Conservation (phyloP, 2,797 vertebrate species). For the Channa striata region DNA sequence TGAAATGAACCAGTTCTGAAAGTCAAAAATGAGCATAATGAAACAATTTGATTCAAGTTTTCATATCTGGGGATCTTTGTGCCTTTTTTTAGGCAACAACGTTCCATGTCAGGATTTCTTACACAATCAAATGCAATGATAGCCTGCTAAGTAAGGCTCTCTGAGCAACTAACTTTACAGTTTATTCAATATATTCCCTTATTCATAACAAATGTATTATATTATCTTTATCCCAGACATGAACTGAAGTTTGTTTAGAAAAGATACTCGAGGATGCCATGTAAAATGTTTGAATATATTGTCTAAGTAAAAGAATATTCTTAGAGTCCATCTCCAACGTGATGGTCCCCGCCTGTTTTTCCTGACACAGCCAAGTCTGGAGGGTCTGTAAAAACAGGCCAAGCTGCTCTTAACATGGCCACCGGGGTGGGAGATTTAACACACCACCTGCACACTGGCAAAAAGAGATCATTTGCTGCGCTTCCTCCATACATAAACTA, state of each 20-base stretch:
- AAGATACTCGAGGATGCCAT: not conserved
- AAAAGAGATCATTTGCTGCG: conserved; percentile 73
- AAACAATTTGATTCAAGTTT: too few relatives aligned
- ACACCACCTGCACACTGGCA: conserved; percentile 74
- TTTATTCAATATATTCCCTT: too few relatives aligned
- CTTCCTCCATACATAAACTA: conserved; percentile 68
- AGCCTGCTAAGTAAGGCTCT: too few relatives aligned
- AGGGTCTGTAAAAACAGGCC: conserved; percentile 70
- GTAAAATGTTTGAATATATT: conserved; percentile 8
- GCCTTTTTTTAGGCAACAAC: too few relatives aligned
- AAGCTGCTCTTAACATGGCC: conserved; percentile 77
- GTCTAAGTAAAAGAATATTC: conserved; percentile 7
- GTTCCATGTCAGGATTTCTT: too few relatives aligned
- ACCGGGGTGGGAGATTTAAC: conserved; percentile 71
- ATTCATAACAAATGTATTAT: too few relatives aligned
- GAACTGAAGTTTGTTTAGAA: not conserved
- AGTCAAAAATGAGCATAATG: too few relatives aligned
- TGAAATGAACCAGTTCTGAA: not conserved
- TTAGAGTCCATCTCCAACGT: conserved; percentile 5
- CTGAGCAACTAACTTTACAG: too few relatives aligned
- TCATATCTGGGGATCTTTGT: too few relatives aligned
- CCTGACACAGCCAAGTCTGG: conserved; percentile 44
- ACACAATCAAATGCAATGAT: too few relatives aligned
- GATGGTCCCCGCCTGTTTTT: conserved; percentile 33
- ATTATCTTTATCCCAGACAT: too few relatives aligned